Conservation (phyloP, 2,797 vertebrate species). For the Nannoperca obscura region DNA sequence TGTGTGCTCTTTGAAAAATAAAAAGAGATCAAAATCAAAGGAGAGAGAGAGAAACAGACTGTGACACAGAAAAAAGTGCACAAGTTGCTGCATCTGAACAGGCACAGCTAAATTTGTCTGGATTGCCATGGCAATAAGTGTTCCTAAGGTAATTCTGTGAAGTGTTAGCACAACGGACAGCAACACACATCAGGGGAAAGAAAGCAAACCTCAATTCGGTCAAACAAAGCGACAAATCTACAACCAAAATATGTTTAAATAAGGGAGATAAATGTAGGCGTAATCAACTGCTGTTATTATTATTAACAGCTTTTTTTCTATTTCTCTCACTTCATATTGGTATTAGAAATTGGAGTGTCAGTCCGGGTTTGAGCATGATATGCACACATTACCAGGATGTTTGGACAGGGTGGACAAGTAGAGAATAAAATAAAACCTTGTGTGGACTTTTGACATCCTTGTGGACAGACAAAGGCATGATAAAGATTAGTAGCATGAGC, state of each 20-base stretch:
- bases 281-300: not conserved
- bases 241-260: not conserved
- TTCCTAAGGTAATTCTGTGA: not conserved
- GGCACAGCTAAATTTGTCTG: conserved; percentile 7
- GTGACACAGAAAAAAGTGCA: not conserved
- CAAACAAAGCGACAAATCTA: not conserved
- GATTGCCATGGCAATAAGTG: conserved; percentile 8
- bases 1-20: conserved; percentile 1
- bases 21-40: conserved; percentile 5
- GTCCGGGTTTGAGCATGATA: not conserved
- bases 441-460: not conserved
- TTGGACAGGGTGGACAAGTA: not conserved
- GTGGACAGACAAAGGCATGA: not conserved
- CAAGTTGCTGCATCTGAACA: conserved; percentile 28
- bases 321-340: not conserved
- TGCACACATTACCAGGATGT: not conserved
- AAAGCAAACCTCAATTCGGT: not conserved
- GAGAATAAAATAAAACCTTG: not conserved
- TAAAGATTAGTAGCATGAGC: not conserved
- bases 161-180: not conserved
- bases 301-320: not conserved
- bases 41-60: not conserved
- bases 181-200: not conserved
- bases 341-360: not conserved
- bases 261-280: not conserved